phyloP scores from a whole-genome alignment of 2,113 vertebrate species.

The Xenus cinereus region DNA sequence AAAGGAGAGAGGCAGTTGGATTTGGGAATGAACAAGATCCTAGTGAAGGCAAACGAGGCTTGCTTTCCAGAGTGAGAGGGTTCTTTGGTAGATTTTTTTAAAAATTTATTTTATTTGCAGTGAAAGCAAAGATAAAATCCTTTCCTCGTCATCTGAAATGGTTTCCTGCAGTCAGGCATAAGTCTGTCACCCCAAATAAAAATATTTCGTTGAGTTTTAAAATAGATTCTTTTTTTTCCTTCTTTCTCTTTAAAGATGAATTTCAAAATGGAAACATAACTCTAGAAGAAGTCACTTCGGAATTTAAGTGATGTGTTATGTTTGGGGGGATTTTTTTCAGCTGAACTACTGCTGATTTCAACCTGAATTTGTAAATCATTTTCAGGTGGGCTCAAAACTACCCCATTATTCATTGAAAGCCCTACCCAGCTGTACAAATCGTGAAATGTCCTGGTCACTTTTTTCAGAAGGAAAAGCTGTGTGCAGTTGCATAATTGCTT shows the following conservation, averaged over 20 bases:
- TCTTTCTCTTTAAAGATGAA: neutral
- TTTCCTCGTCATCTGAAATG: neutral
- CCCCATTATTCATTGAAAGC: neutral
- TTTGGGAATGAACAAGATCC: neutral
- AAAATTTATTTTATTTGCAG: neutral
- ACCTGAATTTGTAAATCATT: neutral
- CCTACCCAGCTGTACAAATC: neutral
- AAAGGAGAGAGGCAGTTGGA: neutral
- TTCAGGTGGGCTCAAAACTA: neutral
- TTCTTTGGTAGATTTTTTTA: neutral
- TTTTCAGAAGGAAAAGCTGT: neutral
- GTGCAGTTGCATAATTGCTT: neutral
- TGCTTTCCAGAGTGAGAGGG: neutral
- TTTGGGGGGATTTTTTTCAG: neutral
- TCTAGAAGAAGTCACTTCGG: neutral
- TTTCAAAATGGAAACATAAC: neutral
- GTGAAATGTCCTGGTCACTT: neutral
- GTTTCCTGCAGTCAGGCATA: neutral
- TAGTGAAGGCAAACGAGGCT: neutral
- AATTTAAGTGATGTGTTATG: neutral
- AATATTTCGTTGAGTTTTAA: neutral
- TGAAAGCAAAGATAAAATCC: neutral
- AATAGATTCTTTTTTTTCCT: neutral
- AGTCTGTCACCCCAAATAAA: neutral
- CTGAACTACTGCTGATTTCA: neutral